These are phyloP conservation scores for Silurus meridionalis DNA, from an alignment of 2,113 vertebrate genomes.

Conservation along the genomic window DNA sequence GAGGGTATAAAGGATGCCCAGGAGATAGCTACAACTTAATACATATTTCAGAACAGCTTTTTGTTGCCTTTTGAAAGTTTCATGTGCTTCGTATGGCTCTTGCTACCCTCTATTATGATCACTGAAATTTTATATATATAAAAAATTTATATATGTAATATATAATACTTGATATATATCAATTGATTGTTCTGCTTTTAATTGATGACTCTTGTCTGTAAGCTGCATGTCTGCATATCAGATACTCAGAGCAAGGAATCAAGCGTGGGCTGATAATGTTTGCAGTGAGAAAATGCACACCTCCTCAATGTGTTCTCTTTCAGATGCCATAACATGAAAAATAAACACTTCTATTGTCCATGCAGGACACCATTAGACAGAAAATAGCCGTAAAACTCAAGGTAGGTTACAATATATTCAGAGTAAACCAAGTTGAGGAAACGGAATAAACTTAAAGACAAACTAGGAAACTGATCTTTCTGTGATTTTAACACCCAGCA, in stretches of 20 bases:
- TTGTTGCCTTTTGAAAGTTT: neutral
- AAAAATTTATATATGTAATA: neutral
- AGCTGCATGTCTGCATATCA: neutral
- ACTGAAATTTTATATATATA: neutral
- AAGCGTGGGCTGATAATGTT: slow-evolving; percentile 18
- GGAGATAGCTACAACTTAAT: neutral
- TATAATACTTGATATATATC: neutral
- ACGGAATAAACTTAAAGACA: neutral
- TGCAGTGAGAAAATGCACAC: slow-evolving; percentile 20
- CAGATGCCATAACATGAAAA: neutral
- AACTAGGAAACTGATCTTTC: neutral
- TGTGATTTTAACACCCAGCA: too few species aligned
- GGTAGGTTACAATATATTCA: neutral
- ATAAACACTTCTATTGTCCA: neutral
- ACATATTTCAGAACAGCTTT: slow-evolving; percentile 2
- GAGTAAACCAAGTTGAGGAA: neutral
- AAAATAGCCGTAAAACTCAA: neutral
- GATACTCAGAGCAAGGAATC: slow-evolving; percentile 12
- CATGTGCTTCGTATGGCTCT: neutral
- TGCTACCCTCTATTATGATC: neutral
- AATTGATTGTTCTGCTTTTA: neutral
- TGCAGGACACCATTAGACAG: neutral
- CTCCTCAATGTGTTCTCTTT: neutral
- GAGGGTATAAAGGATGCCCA: neutral
- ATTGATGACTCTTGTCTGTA: neutral